These are phyloP conservation scores for Pachypeltis micranthus DNA, from an alignment of 1,140 invertebrate genomes.

Conservation along the genomic window DNA sequence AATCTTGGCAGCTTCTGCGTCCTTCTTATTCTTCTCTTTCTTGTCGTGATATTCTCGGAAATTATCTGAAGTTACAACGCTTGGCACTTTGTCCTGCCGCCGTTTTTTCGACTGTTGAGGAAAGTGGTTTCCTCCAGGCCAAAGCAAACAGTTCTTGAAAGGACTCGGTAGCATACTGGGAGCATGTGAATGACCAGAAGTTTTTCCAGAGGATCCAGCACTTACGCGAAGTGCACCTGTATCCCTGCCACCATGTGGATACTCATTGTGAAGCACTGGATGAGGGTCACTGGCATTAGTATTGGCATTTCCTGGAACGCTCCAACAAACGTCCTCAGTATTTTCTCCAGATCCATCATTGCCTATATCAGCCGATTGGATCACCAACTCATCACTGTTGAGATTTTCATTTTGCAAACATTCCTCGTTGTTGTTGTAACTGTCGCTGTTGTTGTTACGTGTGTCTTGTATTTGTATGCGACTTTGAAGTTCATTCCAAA, in stretches of 20 bases:
- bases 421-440: conserved; percentile 8
- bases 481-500: conserved; percentile 9
- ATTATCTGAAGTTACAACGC: too few species aligned
- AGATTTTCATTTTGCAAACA: conserved; percentile 10
- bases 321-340: conserved; percentile 5
- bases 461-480: conserved; percentile 9
- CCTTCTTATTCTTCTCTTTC: background rate
- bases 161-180: conserved; percentile 7
- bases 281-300: conserved; percentile 5
- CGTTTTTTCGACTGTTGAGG: conserved; percentile 5
- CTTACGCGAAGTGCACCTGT: conserved; percentile 4
- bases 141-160: conserved; percentile 8
- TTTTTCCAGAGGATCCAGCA: conserved; percentile 6
- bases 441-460: conserved; percentile 2
- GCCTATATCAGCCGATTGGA: conserved; percentile 3
- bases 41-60: background rate
- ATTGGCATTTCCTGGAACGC: conserved; percentile 7
- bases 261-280: conserved; percentile 8
- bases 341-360: conserved; percentile 9
- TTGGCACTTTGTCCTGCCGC: conserved; percentile 1
- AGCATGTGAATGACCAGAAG: conserved; percentile 3
- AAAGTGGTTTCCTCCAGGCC: conserved; percentile 3
- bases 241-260: conserved; percentile 5
- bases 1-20: background rate
- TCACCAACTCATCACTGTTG: conserved; percentile 8